Conservation (phyloP, 30 jellyfish, hydroid and myxozoan species). For the Morbakka virulenta region DNA sequence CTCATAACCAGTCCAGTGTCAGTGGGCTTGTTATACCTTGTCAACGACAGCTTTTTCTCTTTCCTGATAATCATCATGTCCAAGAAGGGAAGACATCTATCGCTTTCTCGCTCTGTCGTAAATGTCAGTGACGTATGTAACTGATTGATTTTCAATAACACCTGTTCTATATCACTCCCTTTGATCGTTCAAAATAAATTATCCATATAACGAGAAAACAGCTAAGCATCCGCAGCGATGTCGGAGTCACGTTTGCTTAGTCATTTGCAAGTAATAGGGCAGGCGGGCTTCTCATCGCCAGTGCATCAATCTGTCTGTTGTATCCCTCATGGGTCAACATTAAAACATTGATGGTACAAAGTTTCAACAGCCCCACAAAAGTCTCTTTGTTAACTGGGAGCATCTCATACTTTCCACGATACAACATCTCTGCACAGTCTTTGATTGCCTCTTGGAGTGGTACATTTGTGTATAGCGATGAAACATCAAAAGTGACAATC, state of each 20-base stretch:
- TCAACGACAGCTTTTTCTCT: neutral
- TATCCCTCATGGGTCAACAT: no score
- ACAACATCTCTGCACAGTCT: constrained; percentile 19
- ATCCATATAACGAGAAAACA: constrained; percentile 32
- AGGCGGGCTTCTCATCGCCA: constrained; percentile 40
- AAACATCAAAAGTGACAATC: no score
- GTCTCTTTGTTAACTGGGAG: constrained; percentile 33
- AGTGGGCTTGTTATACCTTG: constrained; percentile 25
- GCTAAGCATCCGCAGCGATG: constrained; percentile 11
- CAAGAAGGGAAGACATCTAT: no score
- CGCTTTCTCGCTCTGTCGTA: constrained; percentile 9
- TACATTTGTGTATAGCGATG: no score
- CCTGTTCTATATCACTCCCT: no score
- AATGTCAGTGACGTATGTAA: constrained; percentile 23
- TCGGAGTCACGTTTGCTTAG: constrained; percentile 21
- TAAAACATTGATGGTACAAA: constrained; percentile 24
- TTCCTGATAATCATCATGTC: no score
- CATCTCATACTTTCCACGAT: constrained; percentile 18
- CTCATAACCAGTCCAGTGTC: constrained; percentile 34
- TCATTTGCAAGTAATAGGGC: constrained; percentile 42
- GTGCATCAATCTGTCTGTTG: constrained; percentile 1
- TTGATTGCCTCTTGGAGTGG: constrained; percentile 18
- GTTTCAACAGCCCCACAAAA: constrained; percentile 9
- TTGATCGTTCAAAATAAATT: no score
- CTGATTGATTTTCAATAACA: constrained; percentile 14